Base-by-base conservation (phyloP, 2,888 invertebrate genomes). In the Phymatocera aterrima region DNA sequence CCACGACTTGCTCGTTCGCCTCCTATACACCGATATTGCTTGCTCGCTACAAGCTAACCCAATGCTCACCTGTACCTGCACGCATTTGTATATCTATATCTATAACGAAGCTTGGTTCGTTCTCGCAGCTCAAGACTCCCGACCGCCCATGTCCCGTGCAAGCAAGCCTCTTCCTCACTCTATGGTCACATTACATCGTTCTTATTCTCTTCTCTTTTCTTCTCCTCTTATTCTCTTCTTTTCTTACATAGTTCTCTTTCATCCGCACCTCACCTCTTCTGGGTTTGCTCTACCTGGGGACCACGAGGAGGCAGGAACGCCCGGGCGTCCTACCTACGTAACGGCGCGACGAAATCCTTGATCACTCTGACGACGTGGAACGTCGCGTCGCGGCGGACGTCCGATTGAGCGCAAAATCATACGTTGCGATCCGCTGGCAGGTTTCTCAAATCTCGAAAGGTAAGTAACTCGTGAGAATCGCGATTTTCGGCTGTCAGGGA, bases 21-120 rank as follows among this genome's bases (percentile, higher is more conserved):
- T 87, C n/a, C 89, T 87, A 86, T 82, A 72, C 72, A 72, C 72
- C 72, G 72, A 72, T 72, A 72, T 72, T 72, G 51, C 75, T 60
- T 40, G 75, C 75, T 75, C 75, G 75, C 75, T 75, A 75, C 75
- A 75, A 60, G 40, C 75, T 57, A 75, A 57, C 57, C 75, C 75
- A 75, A n/a, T 75, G 75, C 75, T 57, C 75, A 75, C 75, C 75
- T 75, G 75, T 75, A 75, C 40, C 6, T 28, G 12, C 31, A 61
- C 48, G 48, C 15, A 6, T 18, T 48, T 24, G 24, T 70, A 51
- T 72, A 72, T 34, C 51, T 51, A 24, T 72, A 48, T 51, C 43
- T 18, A 61, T 28, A 37, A 3, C 0, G 24, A 28, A 72, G 8
- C 51, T 31, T 18, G 28, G 31, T 51, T 37, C 37, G 28, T 64